Percentiles rank a stretch among this genome's conserved stretches.
Evolutionary conservation across 1,140 invertebrate genomes (phyloP).

Genomic region (Drosophila nebulosa): DNA sequence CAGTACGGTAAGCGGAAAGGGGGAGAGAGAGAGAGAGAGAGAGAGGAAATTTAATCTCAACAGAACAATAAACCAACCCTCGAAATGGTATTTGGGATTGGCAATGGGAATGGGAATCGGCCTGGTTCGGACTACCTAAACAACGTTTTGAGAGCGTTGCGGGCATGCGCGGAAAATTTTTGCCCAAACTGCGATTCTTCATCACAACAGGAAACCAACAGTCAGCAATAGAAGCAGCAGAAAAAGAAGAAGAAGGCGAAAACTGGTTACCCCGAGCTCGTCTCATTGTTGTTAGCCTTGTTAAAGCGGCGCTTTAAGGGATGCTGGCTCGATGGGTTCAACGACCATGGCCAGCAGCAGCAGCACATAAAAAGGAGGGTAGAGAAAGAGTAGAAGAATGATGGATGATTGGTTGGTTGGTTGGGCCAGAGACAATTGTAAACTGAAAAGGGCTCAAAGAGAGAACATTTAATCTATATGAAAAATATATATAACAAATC

Average conservation of each 20-base stretch:
- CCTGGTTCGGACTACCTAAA: constrained; percentile 28
- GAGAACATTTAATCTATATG: background rate
- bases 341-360: constrained; percentile 36
- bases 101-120: background rate
- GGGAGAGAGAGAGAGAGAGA: background rate
- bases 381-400: background rate
- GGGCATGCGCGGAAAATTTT: constrained; percentile 39
- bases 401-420: background rate
- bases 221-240: too few relatives aligned
- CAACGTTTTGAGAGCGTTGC: constrained; percentile 13
- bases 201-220: background rate
- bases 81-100: background rate
- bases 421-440: background rate
- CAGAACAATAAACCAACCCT: constrained; percentile 23
- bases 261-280: constrained; percentile 45
- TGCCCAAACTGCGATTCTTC: constrained; percentile 20
- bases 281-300: constrained; percentile 35
- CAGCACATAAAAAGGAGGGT: background rate
- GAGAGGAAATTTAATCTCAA: constrained; percentile 17
- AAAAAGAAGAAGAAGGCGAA: background rate
- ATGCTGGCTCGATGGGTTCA: constrained; percentile 46
- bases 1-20: too few relatives aligned
- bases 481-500: background rate
- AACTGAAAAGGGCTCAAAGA: background rate
- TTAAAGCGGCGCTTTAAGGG: constrained; percentile 40